A percentile compares a stretch with the other conserved stretches of the same genome.
phyloP scores from a whole-genome alignment of 1,140 invertebrate genomes.

The Caenorhabditis brenneri region DNA sequence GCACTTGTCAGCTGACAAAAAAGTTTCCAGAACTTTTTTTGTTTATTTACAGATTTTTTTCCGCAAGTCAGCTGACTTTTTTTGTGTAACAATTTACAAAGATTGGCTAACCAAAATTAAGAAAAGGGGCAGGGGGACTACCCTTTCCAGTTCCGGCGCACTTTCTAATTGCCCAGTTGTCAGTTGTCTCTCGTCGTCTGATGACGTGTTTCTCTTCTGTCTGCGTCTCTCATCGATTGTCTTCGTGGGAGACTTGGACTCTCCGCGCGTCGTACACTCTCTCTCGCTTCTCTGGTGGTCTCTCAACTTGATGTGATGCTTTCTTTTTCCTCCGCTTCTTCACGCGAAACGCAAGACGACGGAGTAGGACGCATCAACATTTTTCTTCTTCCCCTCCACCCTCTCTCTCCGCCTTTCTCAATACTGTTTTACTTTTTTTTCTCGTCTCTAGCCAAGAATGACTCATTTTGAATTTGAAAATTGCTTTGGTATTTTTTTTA shows the following conservation, averaged over 20 bases:
- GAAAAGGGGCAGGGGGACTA: too few relatives aligned
- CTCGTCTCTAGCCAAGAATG: background rate
- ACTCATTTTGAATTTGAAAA: background rate
- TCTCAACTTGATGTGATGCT: background rate
- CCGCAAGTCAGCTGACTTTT: too few relatives aligned
- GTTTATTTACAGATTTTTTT: too few relatives aligned
- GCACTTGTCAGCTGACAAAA: too few relatives aligned
- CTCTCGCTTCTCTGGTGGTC: background rate
- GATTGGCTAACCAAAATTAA: too few relatives aligned
- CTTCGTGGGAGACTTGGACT: background rate
- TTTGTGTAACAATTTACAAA: too few relatives aligned
- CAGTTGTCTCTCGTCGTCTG: background rate
- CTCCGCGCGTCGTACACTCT: background rate
- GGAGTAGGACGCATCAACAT: background rate
- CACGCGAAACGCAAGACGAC: conserved; percentile 8
- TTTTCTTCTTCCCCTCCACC: background rate
- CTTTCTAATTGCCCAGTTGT: conserved; percentile 1
- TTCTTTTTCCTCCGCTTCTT: background rate
- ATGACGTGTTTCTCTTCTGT: background rate
- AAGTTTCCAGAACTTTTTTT: too few relatives aligned
- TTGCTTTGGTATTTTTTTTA: background rate
- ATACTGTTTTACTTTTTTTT: background rate
- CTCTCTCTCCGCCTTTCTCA: background rate
- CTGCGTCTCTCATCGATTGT: background rate
- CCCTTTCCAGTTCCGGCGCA: background rate